A percentile compares a stretch with the other conserved stretches of the same genome.
Evolutionary conservation across 2,797 vertebrate species (phyloP).

Genomic region (Eospalax fontanierii): DNA sequence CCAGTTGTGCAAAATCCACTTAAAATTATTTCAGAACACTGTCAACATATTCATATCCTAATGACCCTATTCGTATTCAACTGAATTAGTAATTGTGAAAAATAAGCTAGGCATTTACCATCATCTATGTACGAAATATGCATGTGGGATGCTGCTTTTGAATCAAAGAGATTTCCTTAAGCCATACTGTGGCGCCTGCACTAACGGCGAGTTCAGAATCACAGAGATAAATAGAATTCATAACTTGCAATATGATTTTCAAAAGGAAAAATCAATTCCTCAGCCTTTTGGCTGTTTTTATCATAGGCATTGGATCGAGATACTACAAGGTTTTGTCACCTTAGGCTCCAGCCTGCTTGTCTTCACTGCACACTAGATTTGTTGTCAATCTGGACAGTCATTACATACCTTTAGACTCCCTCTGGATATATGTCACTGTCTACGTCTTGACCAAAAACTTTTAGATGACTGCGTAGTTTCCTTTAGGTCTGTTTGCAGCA

Average conservation of each 20-base stretch:
- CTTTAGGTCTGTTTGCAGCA: neutral
- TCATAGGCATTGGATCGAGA: neutral
- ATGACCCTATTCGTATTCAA: neutral
- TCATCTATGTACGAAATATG: neutral
- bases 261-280: neutral
- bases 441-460: slow-evolving; percentile 64
- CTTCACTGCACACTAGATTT: slow-evolving; percentile 71
- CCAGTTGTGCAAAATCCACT: neutral
- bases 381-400: slow-evolving; percentile 68
- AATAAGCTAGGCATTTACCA: neutral
- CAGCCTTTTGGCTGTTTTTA: slow-evolving; percentile 60
- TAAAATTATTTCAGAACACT: neutral
- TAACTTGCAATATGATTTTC: slow-evolving; percentile 61
- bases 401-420: neutral
- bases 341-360: slow-evolving; percentile 55
- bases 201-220: neutral
- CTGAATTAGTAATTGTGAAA: neutral
- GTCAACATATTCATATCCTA: neutral
- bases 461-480: slow-evolving; percentile 15
- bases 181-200: neutral
- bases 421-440: slow-evolving; percentile 41
- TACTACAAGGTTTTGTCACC: neutral
- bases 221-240: neutral
- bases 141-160: neutral
- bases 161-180: neutral